These are phyloP conservation scores for Apocheima hispidaria DNA, from an alignment of 2,888 invertebrate genomes.

Conservation along the genomic window DNA sequence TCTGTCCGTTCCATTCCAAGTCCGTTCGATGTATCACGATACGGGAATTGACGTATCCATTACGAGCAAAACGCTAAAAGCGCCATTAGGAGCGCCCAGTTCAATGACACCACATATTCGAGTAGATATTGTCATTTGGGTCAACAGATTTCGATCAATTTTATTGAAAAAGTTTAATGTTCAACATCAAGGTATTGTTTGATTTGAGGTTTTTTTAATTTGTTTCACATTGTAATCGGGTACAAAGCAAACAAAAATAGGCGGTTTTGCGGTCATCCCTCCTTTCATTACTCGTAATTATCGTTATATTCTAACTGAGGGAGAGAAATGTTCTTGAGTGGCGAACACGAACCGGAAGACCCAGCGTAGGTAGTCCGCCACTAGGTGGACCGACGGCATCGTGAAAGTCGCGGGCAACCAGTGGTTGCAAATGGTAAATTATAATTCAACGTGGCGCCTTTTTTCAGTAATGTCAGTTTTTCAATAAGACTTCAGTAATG, in stretches of 20 bases:
- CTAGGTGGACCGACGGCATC: no score
- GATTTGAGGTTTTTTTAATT: not conserved
- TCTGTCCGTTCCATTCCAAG: no score
- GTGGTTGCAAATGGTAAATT: no score
- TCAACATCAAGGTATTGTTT: not conserved
- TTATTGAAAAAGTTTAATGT: not conserved
- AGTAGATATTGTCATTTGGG: slow-evolving; percentile 25
- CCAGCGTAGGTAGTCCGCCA: no score
- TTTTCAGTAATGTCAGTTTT: no score
- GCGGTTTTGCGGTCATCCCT: not conserved
- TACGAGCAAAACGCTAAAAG: slow-evolving; percentile 28
- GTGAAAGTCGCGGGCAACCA: no score
- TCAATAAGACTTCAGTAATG: no score
- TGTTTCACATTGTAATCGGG: not conserved
- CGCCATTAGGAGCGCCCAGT: slow-evolving; percentile 17
- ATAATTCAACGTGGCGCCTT: no score
- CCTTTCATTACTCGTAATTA: no score
- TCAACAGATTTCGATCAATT: slow-evolving; percentile 4
- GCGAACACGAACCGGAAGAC: no score
- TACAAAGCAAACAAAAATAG: not conserved
- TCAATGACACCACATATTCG: slow-evolving; percentile 6
- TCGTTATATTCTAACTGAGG: no score
- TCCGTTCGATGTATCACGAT: slow-evolving; percentile 28
- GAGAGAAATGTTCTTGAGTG: no score
- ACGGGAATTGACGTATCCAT: slow-evolving; percentile 39